Evolutionary conservation across 2,797 vertebrate species (phyloP), one percentile per base, ranked within the genome.

Genomic region (Paguma larvata): DNA sequence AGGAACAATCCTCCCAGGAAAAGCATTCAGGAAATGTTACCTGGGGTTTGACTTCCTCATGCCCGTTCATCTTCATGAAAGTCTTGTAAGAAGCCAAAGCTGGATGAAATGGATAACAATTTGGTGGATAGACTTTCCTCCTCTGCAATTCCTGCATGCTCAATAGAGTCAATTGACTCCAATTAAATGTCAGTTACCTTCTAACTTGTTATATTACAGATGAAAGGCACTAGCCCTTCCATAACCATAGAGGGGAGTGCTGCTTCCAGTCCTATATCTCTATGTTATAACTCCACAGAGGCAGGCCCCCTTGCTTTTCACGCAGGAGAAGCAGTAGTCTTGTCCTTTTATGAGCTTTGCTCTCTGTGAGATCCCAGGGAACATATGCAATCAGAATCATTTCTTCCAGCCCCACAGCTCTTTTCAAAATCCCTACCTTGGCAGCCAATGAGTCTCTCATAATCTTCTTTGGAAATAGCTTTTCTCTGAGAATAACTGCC

Each of bases 381-480:
- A 90, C 53, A 18, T 67, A 82, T 59, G 77, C 82, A 85, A 95
- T 94, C 77, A 97, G 67, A 72, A 88, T 93, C 86, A 25, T 77
- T 92, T 95, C 97, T 94, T 93, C 94, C 89, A 95, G 80, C 44
- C 83, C 77, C 89, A 92, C 56, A 87, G 44, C 59, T 85, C 65
- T 96, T 94, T 89, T 85, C n/a, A 62, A 98, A 98, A 97, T 73
- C 62, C 70, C 72, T 96, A 63, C 84, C 82, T 85, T 95, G 89
- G 91, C 87, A 93, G 84, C 56, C 82, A 97, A 44, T 16, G 67
- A 92, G 63, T 92, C 72, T 94, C 75, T 85, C 78, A 70, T 27
- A 96, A 95, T 94, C 85, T 78, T 78, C 89, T 67, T 92, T 65
- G 62, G 91, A 93, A 97, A 91, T 51, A 78, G 73, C 34, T 92